Evolutionary conservation across 2,888 invertebrate species (phyloP), one percentile per base, ranked within the genome.

Genomic region (Trichogramma evanescens): DNA sequence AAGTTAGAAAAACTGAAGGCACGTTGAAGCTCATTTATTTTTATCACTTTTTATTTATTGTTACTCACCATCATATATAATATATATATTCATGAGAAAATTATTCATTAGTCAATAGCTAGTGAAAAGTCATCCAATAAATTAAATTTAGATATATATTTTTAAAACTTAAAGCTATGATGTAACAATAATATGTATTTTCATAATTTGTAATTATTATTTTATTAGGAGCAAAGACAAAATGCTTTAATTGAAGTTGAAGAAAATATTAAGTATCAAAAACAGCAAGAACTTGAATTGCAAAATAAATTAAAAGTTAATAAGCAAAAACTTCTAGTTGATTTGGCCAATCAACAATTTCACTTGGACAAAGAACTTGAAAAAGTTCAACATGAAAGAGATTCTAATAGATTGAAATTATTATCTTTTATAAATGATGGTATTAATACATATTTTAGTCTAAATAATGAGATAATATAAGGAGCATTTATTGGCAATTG

Each of bases 341-440:
- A 82, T 71, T 78, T 88, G 66, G 78, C 84, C 58, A 73, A 82
- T 70, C 83, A 88, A 70, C 89, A 89, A 77, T 81, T 80, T 61
- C 82, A 84, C 69, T 77, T 89, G 49, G 89, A 89, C 71, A 78
- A 78, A 64, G 84, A 89, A 76, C 82, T 90, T 66, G 82, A 82
- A 62, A 86, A 84, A 78, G 81, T 89, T 60, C 89, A 89, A 68
- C 83, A 82, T 71, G 81, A 82, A 66, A 85, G 82, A 75, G 89
- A 89, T 72, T 71, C 67, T 5, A 75, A 77, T 60, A 69, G 74
- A 64, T 61, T 68, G 38, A 69, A 71, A 59, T 66, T 77, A 50
- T 70, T 77, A 50, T 70, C 72, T 8, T 71, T 70, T 41, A 74
- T 77, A 66, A 71, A 71, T 53, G 70, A 74, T 64, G 75, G 76